Conservation (phyloP, 2,888 invertebrate species). For the Rhingia rostrata region DNA sequence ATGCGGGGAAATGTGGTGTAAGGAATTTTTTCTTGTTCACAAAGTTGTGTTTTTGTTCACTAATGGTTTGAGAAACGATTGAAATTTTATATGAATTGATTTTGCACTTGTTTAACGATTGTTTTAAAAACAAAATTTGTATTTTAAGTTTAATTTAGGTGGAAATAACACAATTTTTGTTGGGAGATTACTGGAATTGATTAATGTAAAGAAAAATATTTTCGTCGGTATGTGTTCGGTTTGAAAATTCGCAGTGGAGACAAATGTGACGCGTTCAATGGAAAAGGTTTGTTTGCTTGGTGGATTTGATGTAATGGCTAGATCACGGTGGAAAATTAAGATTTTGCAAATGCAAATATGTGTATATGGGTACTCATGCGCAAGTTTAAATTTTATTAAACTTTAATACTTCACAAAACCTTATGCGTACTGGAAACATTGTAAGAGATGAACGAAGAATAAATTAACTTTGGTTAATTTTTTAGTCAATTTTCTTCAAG, state of each 20-base stretch:
- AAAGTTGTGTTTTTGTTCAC: slow-evolving; percentile 3
- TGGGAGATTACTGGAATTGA: slow-evolving; percentile 42
- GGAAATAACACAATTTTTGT: slow-evolving; percentile 45
- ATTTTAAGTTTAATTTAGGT: slow-evolving; percentile 26
- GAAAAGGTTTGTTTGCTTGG: slow-evolving; percentile 33
- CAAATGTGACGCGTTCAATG: slow-evolving; percentile 11
- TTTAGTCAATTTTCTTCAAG: no score
- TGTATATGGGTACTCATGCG: no score
- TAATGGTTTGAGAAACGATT: background rate
- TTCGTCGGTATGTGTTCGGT: slow-evolving; percentile 41
- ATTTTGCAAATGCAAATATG: background rate
- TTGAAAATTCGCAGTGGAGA: slow-evolving; percentile 28
- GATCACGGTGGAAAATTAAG: slow-evolving; percentile 6
- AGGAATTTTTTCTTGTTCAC: slow-evolving; percentile 38
- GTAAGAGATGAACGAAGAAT: no score
- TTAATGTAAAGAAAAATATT: slow-evolving; percentile 50
- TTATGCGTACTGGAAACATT: no score
- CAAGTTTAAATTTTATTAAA: no score
- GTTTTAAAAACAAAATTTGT: slow-evolving; percentile 45
- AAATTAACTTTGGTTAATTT: no score
- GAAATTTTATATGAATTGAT: slow-evolving; percentile 17
- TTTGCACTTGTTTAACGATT: slow-evolving; percentile 8
- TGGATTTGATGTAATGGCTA: background rate
- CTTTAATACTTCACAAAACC: no score
- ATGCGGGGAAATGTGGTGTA: slow-evolving; percentile 41